Conservation (phyloP, 2,888 invertebrate genomes). For the Epistrophe eligans region DNA sequence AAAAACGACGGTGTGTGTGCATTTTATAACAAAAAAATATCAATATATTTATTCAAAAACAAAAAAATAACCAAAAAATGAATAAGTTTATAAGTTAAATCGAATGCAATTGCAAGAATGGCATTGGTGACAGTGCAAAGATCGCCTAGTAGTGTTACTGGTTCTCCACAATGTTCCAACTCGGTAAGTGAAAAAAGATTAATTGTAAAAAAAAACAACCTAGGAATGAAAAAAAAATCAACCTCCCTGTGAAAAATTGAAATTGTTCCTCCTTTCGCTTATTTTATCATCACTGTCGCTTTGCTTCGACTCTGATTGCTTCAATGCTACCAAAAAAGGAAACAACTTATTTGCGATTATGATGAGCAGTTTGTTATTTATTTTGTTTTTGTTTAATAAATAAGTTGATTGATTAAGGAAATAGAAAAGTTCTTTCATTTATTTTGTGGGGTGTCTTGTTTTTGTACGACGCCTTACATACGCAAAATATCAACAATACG, state of each 20-base stretch:
- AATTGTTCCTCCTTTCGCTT: constrained; percentile 64
- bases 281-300: constrained; percentile 19
- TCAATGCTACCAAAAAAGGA: constrained; percentile 70
- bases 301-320: constrained; percentile 7
- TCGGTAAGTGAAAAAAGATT: constrained; percentile 80
- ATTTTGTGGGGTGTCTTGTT: constrained; percentile 34
- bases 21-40: constrained; percentile 50
- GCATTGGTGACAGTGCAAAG: constrained; percentile 90
- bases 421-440: constrained; percentile 30
- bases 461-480: constrained; percentile 20
- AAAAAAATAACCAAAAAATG: constrained; percentile 57
- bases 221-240: constrained; percentile 26
- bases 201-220: constrained; percentile 9
- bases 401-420: constrained; percentile 26
- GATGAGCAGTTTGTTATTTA: constrained; percentile 35
- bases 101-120: constrained; percentile 83
- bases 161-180: constrained; percentile 85
- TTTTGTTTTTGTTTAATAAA: constrained; percentile 24
- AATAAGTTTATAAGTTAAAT: constrained; percentile 67
- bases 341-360: constrained; percentile 69
- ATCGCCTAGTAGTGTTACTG: constrained; percentile 89
- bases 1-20: constrained; percentile 57
- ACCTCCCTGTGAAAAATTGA: constrained; percentile 66
- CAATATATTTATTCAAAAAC: constrained; percentile 61
- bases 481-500: constrained; percentile 73